Evolutionary conservation across 2,113 vertebrate species (phyloP), one percentile per base, ranked within the genome.

Genomic region (Verasper variegatus): DNA sequence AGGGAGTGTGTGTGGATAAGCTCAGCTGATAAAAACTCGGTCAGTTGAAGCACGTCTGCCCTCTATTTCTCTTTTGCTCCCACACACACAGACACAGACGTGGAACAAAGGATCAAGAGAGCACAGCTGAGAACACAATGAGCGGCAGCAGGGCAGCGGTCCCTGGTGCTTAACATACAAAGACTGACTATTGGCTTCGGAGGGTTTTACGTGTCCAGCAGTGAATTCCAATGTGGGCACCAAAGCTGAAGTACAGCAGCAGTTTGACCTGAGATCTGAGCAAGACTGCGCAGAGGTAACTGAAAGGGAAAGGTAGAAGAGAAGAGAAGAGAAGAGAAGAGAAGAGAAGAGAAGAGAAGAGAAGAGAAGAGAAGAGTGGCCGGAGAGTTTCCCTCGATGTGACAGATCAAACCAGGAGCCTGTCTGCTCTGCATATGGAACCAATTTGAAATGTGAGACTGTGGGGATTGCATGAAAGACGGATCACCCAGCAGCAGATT

Each of bases 381-480:
- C 60, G 75, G 69, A 68, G 55, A 56, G 60, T 26, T 76, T 71
- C 67, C 40, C 42, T 58, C 70, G 64, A 74, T 78, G 81, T 76
- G 73, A 71, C 80, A 80, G 72, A 55, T 68, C 26, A 67, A 68
- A 75, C 24, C 81, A 71, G 63, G 56, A 84, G 79, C n/a, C 55
- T 20, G 76, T 84, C 82, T 82, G 74, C 73, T 62, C 75, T 78
- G 49, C 90, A 89, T 61, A 76, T 92, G 90, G 86, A 87, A 87
- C 86, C 82, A 76, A 89, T 92, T 87, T 66, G 89, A 82, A 92
- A 92, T 52, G 71, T 76, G 86, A 88, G 80, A 86, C 82, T 73
- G 60, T 35, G 26, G 78, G 54, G 75, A 83, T 69, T 42, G 24
- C 47, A 63, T 83, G 62, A 90, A 82, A 76, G 58, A 78, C n/a